Evolutionary conservation across 2,797 vertebrate genomes (phyloP), one percentile per base, ranked within the genome.

Genomic region (Gymnopithys bicolor): DNA sequence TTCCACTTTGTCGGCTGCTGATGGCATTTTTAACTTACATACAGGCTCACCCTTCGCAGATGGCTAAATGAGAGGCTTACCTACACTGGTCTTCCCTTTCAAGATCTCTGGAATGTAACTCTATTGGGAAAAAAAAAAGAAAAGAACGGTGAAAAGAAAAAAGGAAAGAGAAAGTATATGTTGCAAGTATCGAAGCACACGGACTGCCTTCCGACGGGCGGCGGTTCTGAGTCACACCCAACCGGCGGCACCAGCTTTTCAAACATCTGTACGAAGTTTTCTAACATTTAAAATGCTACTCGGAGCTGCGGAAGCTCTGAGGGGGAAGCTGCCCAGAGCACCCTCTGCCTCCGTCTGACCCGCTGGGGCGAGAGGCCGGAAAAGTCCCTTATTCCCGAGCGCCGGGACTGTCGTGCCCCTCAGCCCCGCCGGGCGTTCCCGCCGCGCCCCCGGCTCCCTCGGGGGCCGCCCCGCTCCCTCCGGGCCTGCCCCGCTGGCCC

Each of bases 241-340:
- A 11, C 22, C 13, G 4, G 37, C 55, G 49, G 46, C 56, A 27
- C 2, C 49, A 5, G 12, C 16, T 52, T 60, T 19, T 16, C 49
- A 23, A 33, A 23, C 5, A 7, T 0, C 3, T 3, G 5, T 3
- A 1, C 2, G 1, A 62, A 43, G 48, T 66, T 69, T 67, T 16
- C 39, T 21, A 5, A 3, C 2, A 19, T 6, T 19, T n/a, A 28
- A 56, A 64, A 9, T 0, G 21, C 30, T 3, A 1, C 2, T 24
- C 14, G 2, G 58, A 53, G 56, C 41, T 11, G 39, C 22, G 3
- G 16, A 43, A 18, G 14, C 28, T 4, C 49, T 1, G 70, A 0
- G 18, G 32, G 9, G 2, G 30, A 19, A 33, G 56, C 0, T 3
- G 4, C 10, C 10, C 81, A 0, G n/a, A 2, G 52, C 11, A 3